phyloP scores from a whole-genome alignment of 2,888 invertebrate species.

The Dinocampus coccinellae region DNA sequence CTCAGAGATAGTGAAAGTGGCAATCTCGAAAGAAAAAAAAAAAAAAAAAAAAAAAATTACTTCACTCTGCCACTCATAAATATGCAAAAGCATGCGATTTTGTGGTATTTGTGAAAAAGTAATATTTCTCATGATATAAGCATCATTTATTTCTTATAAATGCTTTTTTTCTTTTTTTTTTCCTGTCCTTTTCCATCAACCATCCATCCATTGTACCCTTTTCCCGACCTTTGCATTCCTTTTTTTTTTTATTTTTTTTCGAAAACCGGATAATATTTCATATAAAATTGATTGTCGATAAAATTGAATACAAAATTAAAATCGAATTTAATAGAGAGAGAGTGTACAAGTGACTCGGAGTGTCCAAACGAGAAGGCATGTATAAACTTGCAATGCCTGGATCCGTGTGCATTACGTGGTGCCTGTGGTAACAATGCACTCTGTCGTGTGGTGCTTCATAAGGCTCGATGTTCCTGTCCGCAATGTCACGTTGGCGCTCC shows the following conservation, averaged over 20 bases:
- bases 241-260: too few species aligned
- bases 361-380: slow-evolving; percentile 94
- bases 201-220: slow-evolving; percentile 39
- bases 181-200: slow-evolving; percentile 55
- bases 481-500: slow-evolving; percentile 90
- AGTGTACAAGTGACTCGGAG: slow-evolving; percentile 92
- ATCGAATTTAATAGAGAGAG: slow-evolving; percentile 74
- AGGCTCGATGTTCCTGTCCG: slow-evolving; percentile 89
- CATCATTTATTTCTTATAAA: slow-evolving; percentile 80
- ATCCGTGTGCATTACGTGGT: slow-evolving; percentile 90
- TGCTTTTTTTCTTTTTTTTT: slow-evolving; percentile 78
- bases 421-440: slow-evolving; percentile 92
- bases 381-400: slow-evolving; percentile 90
- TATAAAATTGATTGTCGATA: slow-evolving; percentile 43
- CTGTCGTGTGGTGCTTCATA: slow-evolving; percentile 87
- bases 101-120: slow-evolving; percentile 78
- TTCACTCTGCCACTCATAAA: slow-evolving; percentile 52
- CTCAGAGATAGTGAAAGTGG: slow-evolving; percentile 31
- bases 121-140: slow-evolving; percentile 62
- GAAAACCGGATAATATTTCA: slow-evolving; percentile 42
- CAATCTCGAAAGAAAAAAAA: slow-evolving; percentile 25
- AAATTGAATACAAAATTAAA: slow-evolving; percentile 36
- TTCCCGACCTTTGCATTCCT: too few species aligned
- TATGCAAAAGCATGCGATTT: slow-evolving; percentile 73
- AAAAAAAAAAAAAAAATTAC: slow-evolving; percentile 28